phyloP scores from a whole-genome alignment of 1,140 invertebrate genomes.

The Galleria mellonella region DNA sequence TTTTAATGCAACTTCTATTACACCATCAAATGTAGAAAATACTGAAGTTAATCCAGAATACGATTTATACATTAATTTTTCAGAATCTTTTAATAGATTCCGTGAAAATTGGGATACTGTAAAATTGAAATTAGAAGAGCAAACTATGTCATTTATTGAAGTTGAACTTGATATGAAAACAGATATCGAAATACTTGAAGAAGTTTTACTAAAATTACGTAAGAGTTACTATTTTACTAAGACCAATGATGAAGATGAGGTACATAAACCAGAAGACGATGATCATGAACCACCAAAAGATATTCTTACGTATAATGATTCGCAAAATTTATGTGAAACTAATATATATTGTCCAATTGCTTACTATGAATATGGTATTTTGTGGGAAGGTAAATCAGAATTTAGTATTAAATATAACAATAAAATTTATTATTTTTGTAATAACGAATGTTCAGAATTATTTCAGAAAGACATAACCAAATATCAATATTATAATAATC shows the following conservation, averaged over 20 bases:
- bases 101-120: constrained; percentile 51
- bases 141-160: constrained; percentile 38
- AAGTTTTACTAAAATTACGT: constrained; percentile 49
- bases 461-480: constrained; percentile 61
- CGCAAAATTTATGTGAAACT: constrained; percentile 71
- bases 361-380: constrained; percentile 61
- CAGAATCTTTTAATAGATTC: constrained; percentile 52
- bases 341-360: constrained; percentile 74
- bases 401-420: constrained; percentile 67
- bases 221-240: constrained; percentile 32
- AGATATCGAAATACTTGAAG: constrained; percentile 49
- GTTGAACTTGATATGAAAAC: constrained; percentile 49
- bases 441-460: constrained; percentile 49
- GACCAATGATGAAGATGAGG: constrained; percentile 30
- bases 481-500: constrained; percentile 56
- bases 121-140: constrained; percentile 54
- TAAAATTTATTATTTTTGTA: constrained; percentile 69
- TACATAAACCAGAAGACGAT: constrained; percentile 29
- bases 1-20: not conserved
- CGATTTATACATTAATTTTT: constrained; percentile 20
- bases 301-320: constrained; percentile 44
- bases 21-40: not conserved
- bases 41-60: not conserved
- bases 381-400: constrained; percentile 76
- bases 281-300: constrained; percentile 33